Conservation (phyloP, 2,113 vertebrate genomes). For the Tapirus terrestris region DNA sequence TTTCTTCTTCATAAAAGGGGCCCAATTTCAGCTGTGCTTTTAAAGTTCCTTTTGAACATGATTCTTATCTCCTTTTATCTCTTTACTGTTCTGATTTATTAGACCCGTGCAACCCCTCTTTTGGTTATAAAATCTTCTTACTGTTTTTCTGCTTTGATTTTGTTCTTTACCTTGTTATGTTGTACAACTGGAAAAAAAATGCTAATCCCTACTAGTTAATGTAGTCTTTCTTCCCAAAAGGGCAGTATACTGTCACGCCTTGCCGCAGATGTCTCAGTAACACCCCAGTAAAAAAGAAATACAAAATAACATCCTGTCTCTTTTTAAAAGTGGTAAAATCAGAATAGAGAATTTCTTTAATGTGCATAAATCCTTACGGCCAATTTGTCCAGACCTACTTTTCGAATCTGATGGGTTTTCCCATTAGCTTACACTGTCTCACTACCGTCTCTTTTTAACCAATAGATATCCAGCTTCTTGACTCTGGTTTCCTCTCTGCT, state of each 20-base stretch:
- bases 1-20: conserved; percentile 1
- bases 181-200: background rate
- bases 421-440: background rate
- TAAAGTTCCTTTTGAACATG: background rate
- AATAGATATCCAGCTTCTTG: background rate
- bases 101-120: background rate
- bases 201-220: background rate
- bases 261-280: background rate
- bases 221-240: conserved; percentile 3
- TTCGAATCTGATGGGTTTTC: background rate
- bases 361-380: background rate
- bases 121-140: conserved; percentile 30
- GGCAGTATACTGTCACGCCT: background rate
- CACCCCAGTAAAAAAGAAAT: background rate
- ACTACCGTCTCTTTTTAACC: background rate
- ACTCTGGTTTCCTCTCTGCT: background rate
- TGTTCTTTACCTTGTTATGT: background rate
- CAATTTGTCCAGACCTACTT: background rate
- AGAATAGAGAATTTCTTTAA: background rate
- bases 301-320: background rate
- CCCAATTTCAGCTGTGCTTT: conserved; percentile 4
- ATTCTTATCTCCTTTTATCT: conserved; percentile 40
- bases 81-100: background rate
- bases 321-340: background rate
- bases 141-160: conserved; percentile 50